A percentile compares a stretch with the other conserved stretches of the same genome.
Evolutionary conservation across 2,888 invertebrate genomes (phyloP).

Genomic region (Pollenia angustigena): DNA sequence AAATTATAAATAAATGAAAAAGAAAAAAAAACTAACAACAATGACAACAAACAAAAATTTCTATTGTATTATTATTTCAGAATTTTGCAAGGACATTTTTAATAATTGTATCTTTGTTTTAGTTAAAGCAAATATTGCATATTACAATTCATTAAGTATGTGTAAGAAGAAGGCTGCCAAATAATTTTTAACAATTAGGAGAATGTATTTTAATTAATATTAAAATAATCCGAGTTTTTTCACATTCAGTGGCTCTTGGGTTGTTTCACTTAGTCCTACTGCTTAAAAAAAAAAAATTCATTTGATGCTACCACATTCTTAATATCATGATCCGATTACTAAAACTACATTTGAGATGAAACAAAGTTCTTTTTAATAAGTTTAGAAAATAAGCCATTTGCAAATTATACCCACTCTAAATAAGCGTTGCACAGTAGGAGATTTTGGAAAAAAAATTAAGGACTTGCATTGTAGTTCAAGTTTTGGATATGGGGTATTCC

Average conservation of each 20-base stretch:
- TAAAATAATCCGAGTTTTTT: not conserved
- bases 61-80: not conserved
- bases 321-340: too few relatives aligned
- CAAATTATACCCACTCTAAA: too few relatives aligned
- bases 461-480: too few relatives aligned
- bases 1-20: conserved; percentile 51
- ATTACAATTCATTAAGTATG: not conserved
- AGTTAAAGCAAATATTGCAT: not conserved
- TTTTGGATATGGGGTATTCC: too few relatives aligned
- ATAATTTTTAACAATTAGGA: conserved; percentile 7
- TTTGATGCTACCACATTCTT: too few relatives aligned
- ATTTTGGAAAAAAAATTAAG: too few relatives aligned
- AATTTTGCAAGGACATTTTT: conserved; percentile 36
- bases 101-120: not conserved
- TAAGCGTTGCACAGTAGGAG: too few relatives aligned
- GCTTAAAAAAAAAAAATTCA: too few relatives aligned
- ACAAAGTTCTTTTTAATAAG: too few relatives aligned
- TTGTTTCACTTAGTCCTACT: not conserved
- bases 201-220: not conserved
- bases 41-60: conserved; percentile 8
- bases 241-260: too few relatives aligned
- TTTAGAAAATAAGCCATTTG: too few relatives aligned
- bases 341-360: too few relatives aligned
- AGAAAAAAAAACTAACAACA: conserved; percentile 12
- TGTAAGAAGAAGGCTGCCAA: not conserved